Percentiles rank a stretch among this genome's conserved stretches.
Conservation (phyloP, 2,888 invertebrate genomes). For the Nephrocerus scutellatus region DNA sequence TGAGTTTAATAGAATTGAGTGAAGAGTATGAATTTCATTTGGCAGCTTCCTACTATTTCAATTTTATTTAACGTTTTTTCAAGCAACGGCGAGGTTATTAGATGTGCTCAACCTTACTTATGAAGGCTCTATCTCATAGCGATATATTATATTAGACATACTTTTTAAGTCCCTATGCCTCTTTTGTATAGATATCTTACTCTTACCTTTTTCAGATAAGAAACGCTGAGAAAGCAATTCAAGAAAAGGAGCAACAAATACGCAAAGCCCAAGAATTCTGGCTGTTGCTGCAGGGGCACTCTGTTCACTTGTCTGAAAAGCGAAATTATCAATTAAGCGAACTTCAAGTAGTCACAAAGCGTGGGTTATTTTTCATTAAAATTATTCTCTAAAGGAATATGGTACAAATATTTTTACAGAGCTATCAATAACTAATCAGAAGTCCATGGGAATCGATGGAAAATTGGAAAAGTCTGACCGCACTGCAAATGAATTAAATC, state of each 20-base stretch:
- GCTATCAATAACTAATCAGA: slow-evolving; percentile 60
- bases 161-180: slow-evolving; percentile 28
- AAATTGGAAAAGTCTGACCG: slow-evolving; percentile 55
- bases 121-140: too few relatives aligned
- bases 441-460: slow-evolving; percentile 61
- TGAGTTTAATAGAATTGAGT: too few relatives aligned
- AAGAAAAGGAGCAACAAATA: slow-evolving; percentile 55
- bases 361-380: too few relatives aligned
- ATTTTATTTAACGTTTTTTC: too few relatives aligned
- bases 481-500: slow-evolving; percentile 54
- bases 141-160: slow-evolving; percentile 20
- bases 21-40: too few relatives aligned
- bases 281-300: slow-evolving; percentile 68
- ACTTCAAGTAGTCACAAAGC: slow-evolving; percentile 64
- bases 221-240: slow-evolving; percentile 60
- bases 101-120: too few relatives aligned
- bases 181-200: slow-evolving; percentile 47
- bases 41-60: too few relatives aligned
- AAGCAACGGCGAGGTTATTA: too few relatives aligned
- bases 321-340: slow-evolving; percentile 61
- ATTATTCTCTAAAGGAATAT: slow-evolving; percentile 2
- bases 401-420: slow-evolving; percentile 28
- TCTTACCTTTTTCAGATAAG: slow-evolving; percentile 49
- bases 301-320: slow-evolving; percentile 62
- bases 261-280: slow-evolving; percentile 64